Evolutionary conservation across 2,888 invertebrate genomes (phyloP).

Genomic region (Drosophila atripex): DNA sequence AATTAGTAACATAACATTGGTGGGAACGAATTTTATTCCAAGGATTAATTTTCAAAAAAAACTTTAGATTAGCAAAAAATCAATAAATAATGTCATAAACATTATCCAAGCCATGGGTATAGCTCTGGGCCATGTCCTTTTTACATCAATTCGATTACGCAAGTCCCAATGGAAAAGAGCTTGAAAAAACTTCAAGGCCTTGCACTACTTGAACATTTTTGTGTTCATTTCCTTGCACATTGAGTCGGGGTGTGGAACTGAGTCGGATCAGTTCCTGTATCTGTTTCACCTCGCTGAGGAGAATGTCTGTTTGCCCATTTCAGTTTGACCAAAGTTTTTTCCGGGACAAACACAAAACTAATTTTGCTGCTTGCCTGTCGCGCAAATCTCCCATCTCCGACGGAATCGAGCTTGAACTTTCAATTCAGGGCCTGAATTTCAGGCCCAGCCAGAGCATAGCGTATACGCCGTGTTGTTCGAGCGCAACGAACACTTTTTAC

Average conservation of each 20-base stretch:
- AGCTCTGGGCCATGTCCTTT: constrained; percentile 1
- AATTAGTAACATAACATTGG: neutral
- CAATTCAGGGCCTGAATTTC: constrained; percentile 13
- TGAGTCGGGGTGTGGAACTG: constrained; percentile 25
- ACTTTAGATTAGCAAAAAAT: neutral
- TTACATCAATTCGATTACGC: constrained; percentile 5
- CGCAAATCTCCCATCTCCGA: constrained; percentile 22
- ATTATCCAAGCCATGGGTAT: neutral
- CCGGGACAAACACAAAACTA: constrained; percentile 39
- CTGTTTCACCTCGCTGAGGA: constrained; percentile 9
- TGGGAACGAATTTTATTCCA: too few species aligned
- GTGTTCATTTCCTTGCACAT: constrained; percentile 30
- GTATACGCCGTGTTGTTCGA: constrained; percentile 54
- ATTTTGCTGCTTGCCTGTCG: constrained; percentile 44
- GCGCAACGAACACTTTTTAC: constrained; percentile 41
- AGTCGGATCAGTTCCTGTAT: constrained; percentile 31
- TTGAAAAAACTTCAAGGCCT: constrained; percentile 13
- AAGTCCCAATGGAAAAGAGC: neutral
- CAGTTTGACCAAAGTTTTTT: constrained; percentile 47
- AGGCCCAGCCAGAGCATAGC: constrained; percentile 33
- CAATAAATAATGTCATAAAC: neutral
- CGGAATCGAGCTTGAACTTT: constrained; percentile 25
- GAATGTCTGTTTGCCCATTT: constrained; percentile 37
- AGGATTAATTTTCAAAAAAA: neutral
- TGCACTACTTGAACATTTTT: constrained; percentile 34